Conservation (phyloP, 2,888 invertebrate genomes). For the Drosophila limbata region DNA sequence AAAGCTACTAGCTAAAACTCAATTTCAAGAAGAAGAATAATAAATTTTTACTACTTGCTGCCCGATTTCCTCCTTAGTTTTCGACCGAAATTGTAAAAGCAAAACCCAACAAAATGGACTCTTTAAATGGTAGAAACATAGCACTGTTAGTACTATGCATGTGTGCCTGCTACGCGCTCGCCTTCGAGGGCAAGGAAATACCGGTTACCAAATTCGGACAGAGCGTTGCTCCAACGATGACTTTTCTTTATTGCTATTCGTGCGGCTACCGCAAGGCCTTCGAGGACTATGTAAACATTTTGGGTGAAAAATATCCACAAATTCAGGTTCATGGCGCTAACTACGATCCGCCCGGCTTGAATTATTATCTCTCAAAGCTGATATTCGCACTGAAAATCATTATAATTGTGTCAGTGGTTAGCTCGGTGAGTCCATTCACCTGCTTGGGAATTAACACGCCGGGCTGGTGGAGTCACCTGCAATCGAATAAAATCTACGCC, state of each 20-base stretch:
- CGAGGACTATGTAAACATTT: slow-evolving; percentile 96
- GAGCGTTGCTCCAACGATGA: slow-evolving; percentile 91
- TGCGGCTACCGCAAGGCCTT: slow-evolving; percentile 99
- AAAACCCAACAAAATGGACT: slow-evolving; percentile 43
- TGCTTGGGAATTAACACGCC: slow-evolving; percentile 93
- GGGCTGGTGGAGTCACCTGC: slow-evolving; percentile 94
- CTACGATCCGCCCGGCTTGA: slow-evolving; percentile 95
- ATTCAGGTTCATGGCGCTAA: slow-evolving; percentile 95
- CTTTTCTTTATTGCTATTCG: slow-evolving; percentile 97
- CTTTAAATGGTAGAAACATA: slow-evolving; percentile 62
- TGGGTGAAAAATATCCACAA: slow-evolving; percentile 96
- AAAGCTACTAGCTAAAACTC: background rate
- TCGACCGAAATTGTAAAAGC: slow-evolving; percentile 1
- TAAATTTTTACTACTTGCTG: slow-evolving; percentile 39
- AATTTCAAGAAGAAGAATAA: slow-evolving; percentile 43
- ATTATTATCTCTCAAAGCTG: slow-evolving; percentile 91
- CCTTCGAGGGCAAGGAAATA: slow-evolving; percentile 86
- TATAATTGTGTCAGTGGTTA: slow-evolving; percentile 93
- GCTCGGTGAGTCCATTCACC: slow-evolving; percentile 93
- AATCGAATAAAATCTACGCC: slow-evolving; percentile 97
- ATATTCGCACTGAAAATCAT: slow-evolving; percentile 90
- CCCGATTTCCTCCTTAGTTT: slow-evolving; percentile 26
- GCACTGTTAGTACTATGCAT: slow-evolving; percentile 74
- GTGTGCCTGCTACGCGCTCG: slow-evolving; percentile 76
- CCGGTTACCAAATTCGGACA: slow-evolving; percentile 90